Conservation (phyloP, 2,797 vertebrate species). For the Epinephelus awoara region DNA sequence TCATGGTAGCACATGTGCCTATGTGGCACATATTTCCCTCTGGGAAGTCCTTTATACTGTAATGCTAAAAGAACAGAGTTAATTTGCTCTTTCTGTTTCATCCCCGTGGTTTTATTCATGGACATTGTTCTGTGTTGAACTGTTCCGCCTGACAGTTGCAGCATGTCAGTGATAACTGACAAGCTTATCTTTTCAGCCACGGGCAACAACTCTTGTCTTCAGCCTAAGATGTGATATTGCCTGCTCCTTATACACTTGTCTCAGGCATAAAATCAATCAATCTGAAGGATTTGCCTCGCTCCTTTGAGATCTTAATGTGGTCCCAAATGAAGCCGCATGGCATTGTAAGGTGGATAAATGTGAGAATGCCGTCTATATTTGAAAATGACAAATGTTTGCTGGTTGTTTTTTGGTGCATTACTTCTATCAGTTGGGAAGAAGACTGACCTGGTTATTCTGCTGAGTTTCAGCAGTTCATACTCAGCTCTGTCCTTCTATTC, state of each 20-base stretch:
- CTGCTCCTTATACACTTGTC: slow-evolving; percentile 13
- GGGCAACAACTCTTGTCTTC: background rate
- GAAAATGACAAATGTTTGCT: background rate
- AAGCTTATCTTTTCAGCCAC: slow-evolving; percentile 2
- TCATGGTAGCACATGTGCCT: slow-evolving; percentile 31
- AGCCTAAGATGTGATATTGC: background rate
- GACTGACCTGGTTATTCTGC: background rate
- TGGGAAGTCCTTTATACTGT: slow-evolving; percentile 12
- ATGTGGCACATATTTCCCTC: slow-evolving; percentile 33
- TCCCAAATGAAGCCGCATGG: background rate
- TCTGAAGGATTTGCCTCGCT: slow-evolving; percentile 37
- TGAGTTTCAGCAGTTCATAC: background rate
- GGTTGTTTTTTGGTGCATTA: background rate
- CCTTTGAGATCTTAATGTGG: slow-evolving; percentile 35
- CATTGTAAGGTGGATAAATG: background rate
- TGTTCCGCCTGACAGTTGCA: slow-evolving; percentile 20
- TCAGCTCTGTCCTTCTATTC: background rate
- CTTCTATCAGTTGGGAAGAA: background rate
- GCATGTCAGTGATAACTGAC: slow-evolving; percentile 13
- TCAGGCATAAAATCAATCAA: slow-evolving; percentile 49
- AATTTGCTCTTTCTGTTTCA: background rate
- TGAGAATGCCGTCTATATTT: background rate
- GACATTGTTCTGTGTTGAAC: slow-evolving; percentile 9
- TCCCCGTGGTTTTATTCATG: slow-evolving; percentile 7
- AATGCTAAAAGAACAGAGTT: slow-evolving; percentile 3